Evolutionary conservation across 2,797 vertebrate species (phyloP).

Genomic region (Geotrypetes seraphini): DNA sequence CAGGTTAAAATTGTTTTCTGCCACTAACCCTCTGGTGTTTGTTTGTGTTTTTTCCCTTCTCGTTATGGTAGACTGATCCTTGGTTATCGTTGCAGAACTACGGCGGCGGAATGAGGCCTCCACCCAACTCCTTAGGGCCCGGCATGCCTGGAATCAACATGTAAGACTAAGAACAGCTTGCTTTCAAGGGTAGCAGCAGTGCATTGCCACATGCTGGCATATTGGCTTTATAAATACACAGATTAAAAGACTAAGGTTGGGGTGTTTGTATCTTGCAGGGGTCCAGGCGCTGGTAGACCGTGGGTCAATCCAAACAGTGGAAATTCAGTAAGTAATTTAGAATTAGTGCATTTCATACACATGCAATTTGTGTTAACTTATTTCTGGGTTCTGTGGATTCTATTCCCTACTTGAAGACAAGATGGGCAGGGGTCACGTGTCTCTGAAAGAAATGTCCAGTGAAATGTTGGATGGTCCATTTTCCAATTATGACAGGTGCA

Average conservation of each 20-base stretch:
- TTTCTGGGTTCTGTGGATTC: no score
- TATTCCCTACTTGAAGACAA: no score
- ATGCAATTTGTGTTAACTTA: background rate
- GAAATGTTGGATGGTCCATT: no score
- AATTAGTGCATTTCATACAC: no score
- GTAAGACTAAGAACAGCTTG: slow-evolving; percentile 57
- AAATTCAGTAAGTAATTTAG: slow-evolving; percentile 82
- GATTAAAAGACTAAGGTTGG: no score
- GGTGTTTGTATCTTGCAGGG: slow-evolving; percentile 71
- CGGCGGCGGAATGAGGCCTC: slow-evolving; percentile 95
- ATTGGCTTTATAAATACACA: background rate
- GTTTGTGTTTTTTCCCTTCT: slow-evolving; percentile 30
- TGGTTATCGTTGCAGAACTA: slow-evolving; percentile 85
- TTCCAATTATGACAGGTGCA: no score
- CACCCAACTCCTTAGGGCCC: slow-evolving; percentile 92
- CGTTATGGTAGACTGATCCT: slow-evolving; percentile 56
- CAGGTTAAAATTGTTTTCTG: slow-evolving; percentile 14
- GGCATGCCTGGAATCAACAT: slow-evolving; percentile 97
- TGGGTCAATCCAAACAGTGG: slow-evolving; percentile 96
- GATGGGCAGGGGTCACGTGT: no score
- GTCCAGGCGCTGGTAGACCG: slow-evolving; percentile 86
- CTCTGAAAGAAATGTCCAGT: no score
- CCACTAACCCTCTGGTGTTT: slow-evolving; percentile 32
- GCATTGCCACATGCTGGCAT: background rate
- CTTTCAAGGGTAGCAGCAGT: background rate